Evolutionary conservation across 2,888 invertebrate species (phyloP).

Genomic region (Zele albiditarsus): DNA sequence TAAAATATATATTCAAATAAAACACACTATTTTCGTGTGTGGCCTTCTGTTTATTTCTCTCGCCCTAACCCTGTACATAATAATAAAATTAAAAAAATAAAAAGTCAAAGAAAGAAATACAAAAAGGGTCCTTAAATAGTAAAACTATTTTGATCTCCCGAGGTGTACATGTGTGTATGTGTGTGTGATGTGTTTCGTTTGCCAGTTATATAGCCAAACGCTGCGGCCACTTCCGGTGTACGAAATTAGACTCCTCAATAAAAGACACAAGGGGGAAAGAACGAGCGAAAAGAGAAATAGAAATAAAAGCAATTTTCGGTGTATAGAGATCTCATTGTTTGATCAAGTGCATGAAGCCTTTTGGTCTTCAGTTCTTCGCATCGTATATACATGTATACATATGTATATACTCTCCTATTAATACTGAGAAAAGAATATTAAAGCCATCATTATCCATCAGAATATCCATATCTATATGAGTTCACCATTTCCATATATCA

Average conservation of each 20-base stretch:
- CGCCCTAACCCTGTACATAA: no score
- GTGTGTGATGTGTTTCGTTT: slow-evolving; percentile 6
- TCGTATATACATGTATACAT: not conserved
- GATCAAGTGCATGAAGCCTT: slow-evolving; percentile 42
- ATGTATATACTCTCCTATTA: not conserved
- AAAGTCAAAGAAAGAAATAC: not conserved
- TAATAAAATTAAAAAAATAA: slow-evolving; percentile 24
- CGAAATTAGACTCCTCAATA: slow-evolving; percentile 69
- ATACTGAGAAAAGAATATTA: not conserved
- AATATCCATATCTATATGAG: not conserved
- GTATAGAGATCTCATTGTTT: slow-evolving; percentile 42
- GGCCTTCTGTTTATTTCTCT: no score
- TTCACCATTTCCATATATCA: not conserved
- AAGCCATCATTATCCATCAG: slow-evolving; percentile 1
- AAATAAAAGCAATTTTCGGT: slow-evolving; percentile 22
- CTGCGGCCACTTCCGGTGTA: slow-evolving; percentile 64
- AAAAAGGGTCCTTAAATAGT: slow-evolving; percentile 25
- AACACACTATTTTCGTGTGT: no score
- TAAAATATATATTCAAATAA: no score
- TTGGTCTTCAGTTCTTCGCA: slow-evolving; percentile 13
- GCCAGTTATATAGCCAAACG: slow-evolving; percentile 24
- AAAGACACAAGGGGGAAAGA: slow-evolving; percentile 44
- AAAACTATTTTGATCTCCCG: slow-evolving; percentile 30
- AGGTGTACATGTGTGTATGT: not conserved
- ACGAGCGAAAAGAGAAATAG: not conserved